These are phyloP conservation scores for Drosophila miranda DNA, from an alignment of 1,140 invertebrate genomes.

Conservation along the genomic window DNA sequence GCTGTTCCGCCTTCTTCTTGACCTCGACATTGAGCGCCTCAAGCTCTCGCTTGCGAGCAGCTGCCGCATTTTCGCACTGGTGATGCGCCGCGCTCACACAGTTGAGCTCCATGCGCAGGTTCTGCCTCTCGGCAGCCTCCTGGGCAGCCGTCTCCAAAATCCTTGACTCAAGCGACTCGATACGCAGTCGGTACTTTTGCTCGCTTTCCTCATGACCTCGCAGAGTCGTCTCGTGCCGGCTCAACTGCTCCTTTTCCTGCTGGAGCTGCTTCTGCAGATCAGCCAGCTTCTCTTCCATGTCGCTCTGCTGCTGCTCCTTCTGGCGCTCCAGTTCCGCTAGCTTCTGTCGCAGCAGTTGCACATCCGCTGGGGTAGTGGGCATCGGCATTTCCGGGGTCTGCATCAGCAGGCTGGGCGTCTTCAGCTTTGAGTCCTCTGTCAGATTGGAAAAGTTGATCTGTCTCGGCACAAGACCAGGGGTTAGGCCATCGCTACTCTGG, in stretches of 20 bases:
- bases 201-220: constrained; percentile 60
- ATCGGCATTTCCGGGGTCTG: constrained; percentile 72
- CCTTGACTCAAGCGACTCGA: constrained; percentile 53
- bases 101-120: constrained; percentile 59
- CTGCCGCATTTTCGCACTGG: constrained; percentile 57
- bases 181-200: constrained; percentile 41
- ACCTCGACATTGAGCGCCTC: constrained; percentile 61
- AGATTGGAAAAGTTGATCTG: constrained; percentile 81
- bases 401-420: constrained; percentile 71
- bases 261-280: constrained; percentile 39
- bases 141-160: constrained; percentile 57
- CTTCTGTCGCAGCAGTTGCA: constrained; percentile 42
- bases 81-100: constrained; percentile 58
- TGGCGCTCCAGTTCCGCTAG: constrained; percentile 45
- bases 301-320: constrained; percentile 52
- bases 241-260: constrained; percentile 53
- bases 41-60: constrained; percentile 59
- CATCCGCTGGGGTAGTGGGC: constrained; percentile 33
- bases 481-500: constrained; percentile 56
- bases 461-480: constrained; percentile 69
- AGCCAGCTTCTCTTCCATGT: constrained; percentile 41
- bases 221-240: constrained; percentile 47
- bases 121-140: constrained; percentile 64
- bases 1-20: constrained; percentile 57
- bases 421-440: constrained; percentile 81